A percentile compares a stretch with the other conserved stretches of the same genome.
These are phyloP conservation scores for Sciurus carolinensis DNA, from an alignment of 2,797 vertebrate species.

Conservation along the genomic window DNA sequence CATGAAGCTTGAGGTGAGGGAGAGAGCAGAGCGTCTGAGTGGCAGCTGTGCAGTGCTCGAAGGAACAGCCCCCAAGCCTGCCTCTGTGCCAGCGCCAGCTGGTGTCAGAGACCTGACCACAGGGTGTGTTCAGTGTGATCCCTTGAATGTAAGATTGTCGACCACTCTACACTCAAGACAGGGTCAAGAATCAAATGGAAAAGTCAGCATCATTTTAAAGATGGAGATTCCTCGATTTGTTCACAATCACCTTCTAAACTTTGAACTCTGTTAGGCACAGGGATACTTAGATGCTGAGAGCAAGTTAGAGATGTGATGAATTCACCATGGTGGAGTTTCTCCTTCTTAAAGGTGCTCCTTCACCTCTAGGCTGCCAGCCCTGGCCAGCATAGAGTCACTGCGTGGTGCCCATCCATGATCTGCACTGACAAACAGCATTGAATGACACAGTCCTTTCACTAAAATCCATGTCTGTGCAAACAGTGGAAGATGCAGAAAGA, in stretches of 20 bases:
- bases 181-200: background rate
- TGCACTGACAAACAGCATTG: background rate
- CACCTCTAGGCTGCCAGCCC: rapidly evolving
- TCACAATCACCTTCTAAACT: conserved; percentile 39
- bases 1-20: conserved; percentile 68
- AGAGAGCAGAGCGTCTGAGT: background rate
- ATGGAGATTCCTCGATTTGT: background rate
- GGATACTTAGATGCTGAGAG: background rate
- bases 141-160: background rate
- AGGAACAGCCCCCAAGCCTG: rapidly evolving
- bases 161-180: conserved; percentile 43
- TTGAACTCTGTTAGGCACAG: background rate
- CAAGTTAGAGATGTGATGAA: background rate
- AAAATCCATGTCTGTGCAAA: background rate
- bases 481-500: background rate
- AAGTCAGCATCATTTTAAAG: background rate
- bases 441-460: background rate
- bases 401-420: background rate
- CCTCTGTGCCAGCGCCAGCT: rapidly evolving
- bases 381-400: background rate
- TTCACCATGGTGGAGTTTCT: too few species aligned
- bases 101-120: conserved; percentile 44
- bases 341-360: background rate
- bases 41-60: background rate
- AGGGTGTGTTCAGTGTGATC: conserved; percentile 27